Conservation (phyloP, 2,113 vertebrate species). For the Carassius carassius region DNA sequence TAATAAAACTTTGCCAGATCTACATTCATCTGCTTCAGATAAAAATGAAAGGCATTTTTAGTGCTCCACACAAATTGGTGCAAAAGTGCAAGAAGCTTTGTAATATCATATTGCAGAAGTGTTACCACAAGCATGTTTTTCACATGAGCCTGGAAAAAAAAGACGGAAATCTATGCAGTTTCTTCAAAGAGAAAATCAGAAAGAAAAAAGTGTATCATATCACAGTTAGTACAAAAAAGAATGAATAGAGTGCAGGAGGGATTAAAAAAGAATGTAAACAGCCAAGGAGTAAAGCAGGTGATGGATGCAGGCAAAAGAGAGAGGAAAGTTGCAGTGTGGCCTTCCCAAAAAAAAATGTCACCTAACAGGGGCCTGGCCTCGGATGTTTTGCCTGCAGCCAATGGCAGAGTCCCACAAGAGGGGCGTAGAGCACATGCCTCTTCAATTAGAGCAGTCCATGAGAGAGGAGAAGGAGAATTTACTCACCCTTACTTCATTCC, state of each 20-base stretch:
- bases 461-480: constrained; percentile 21
- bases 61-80: background rate
- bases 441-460: constrained; percentile 56
- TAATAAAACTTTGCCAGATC: background rate
- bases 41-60: background rate
- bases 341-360: constrained; percentile 56
- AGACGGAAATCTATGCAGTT: too few species aligned
- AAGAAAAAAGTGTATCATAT: background rate
- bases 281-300: constrained; percentile 48
- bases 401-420: constrained; percentile 48
- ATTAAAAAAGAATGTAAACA: background rate
- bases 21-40: background rate
- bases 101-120: background rate
- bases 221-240: background rate
- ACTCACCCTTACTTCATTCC: too few species aligned
- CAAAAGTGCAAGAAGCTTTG: background rate
- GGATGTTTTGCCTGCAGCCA: constrained; percentile 59
- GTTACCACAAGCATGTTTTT: background rate
- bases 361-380: constrained; percentile 54
- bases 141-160: too few species aligned
- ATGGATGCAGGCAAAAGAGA: constrained; percentile 23
- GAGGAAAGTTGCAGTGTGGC: constrained; percentile 40
- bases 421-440: constrained; percentile 63
- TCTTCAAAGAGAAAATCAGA: background rate
- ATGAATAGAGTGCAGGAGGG: background rate